Evolutionary conservation across 2,797 vertebrate species (phyloP), one percentile per base, ranked within the genome.

Genomic region (Siniperca scherzeri): DNA sequence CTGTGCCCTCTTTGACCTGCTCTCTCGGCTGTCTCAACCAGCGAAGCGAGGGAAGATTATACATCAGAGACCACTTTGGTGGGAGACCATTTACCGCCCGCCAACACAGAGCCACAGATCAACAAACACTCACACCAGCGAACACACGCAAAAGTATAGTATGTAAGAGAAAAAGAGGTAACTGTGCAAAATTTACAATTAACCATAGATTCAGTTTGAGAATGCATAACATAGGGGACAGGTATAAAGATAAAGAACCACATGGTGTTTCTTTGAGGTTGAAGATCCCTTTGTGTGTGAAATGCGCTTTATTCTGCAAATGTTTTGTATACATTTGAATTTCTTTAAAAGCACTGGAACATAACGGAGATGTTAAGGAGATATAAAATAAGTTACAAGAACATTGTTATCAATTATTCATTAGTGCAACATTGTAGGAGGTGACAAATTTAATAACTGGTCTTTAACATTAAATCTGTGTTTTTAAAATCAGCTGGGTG

Each of bases 11-110:
- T 87, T 84, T 95, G 94, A 95, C 94, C 94, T 74, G 77, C 84
- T 88, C 92, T 83, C 83, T 90, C 80, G 53, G 89, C 91, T 85
- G 88, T 88, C 86, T 89, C 87, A 80, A 86, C 90, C 89, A 87
- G 89, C 75, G 60, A 84, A 92, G 92, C 87, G 84, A 90, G 86
- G 85, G 83, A 86, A 94, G 92, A 95, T 94, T 94, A 95, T 89
- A 94, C 93, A 94, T 94, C 91, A 91, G 91, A 93, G 91, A 86
- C 91, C 88, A 86, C 90, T 90, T 86, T 73, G 81, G 88, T 86
- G 89, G 91, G 92, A 89, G 91, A 90, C 87, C 89, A 90, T 93
- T 94, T 93, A 93, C 91, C 90, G 87, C 92, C 93, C 82, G 85
- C 93, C 89, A 89, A 90, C 91, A 86, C 87, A 71, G 82, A 79